Percentiles rank a stretch among this genome's conserved stretches.
phyloP scores from a whole-genome alignment of 2,888 invertebrate genomes.

The Rotaria macrura region DNA sequence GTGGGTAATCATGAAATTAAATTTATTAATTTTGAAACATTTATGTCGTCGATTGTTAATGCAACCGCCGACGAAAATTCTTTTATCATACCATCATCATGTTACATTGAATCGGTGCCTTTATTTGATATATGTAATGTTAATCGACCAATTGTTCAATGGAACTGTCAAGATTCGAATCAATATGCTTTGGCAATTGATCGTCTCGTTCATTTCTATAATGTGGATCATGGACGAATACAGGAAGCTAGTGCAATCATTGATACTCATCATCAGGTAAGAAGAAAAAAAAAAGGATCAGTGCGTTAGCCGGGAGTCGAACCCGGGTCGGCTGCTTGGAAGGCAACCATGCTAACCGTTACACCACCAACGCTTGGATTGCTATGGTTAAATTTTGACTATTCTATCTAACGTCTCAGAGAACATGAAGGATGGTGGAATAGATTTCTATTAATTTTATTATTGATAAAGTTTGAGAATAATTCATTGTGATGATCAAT shows the following conservation, averaged over 20 bases:
- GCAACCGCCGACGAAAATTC: neutral
- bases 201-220: neutral
- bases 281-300: neutral
- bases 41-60: neutral
- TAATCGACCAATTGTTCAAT: neutral
- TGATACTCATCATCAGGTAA: neutral
- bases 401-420: neutral
- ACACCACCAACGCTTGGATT: neutral
- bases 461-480: no score
- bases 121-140: neutral
- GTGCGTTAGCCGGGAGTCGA: conserved; percentile 7
- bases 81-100: neutral
- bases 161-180: neutral
- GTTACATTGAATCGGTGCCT: neutral
- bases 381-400: neutral
- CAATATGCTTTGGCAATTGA: neutral
- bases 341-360: conserved; percentile 15
- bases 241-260: neutral
- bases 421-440: neutral
- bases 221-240: neutral
- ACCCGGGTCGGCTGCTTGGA: conserved; percentile 15
- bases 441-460: no score
- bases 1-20: neutral
- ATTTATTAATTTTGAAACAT: conserved; percentile 6
- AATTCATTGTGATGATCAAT: no score